A percentile compares a stretch with the other conserved stretches of the same genome.
Conservation (phyloP, 1,140 invertebrate genomes). For the Coenobita brevimanus region DNA sequence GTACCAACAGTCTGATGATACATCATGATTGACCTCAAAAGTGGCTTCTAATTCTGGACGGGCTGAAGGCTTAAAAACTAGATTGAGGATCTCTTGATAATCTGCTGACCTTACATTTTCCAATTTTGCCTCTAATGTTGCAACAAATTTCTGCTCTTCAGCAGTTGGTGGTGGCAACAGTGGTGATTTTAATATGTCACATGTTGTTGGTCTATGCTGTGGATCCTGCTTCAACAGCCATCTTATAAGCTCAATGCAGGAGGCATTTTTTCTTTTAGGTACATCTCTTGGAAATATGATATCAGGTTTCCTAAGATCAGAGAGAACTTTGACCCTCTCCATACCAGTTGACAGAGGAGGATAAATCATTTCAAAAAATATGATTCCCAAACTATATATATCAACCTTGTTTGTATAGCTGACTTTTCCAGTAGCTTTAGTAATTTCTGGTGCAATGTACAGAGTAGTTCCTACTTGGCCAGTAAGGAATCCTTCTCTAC, state of each 20-base stretch:
- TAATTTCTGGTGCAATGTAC: constrained; percentile 80
- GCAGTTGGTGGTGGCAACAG: constrained; percentile 85
- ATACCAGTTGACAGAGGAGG: constrained; percentile 86
- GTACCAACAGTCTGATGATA: constrained; percentile 36
- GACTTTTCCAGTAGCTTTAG: constrained; percentile 69
- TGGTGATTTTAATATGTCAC: constrained; percentile 86
- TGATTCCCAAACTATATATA: constrained; percentile 93
- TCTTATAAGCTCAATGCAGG: constrained; percentile 75
- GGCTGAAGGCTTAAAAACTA: constrained; percentile 64
- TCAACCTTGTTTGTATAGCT: constrained; percentile 88
- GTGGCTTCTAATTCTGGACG: constrained; percentile 60
- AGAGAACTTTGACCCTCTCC: constrained; percentile 88
- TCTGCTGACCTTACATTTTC: constrained; percentile 77
- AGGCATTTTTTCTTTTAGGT: constrained; percentile 73
- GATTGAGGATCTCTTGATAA: constrained; percentile 62
- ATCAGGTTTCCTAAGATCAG: constrained; percentile 80
- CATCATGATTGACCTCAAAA: constrained; percentile 49
- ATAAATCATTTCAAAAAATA: constrained; percentile 96
- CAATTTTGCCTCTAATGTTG: constrained; percentile 81
- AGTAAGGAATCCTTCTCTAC: constrained; percentile 72
- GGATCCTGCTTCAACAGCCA: constrained; percentile 92
- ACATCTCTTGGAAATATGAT: constrained; percentile 82
- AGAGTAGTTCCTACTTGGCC: constrained; percentile 93
- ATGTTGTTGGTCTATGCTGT: constrained; percentile 84
- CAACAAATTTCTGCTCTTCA: constrained; percentile 81